These are phyloP conservation scores for Lagorchestes hirsutus DNA, from an alignment of 2,797 vertebrate species.

Conservation along the genomic window DNA sequence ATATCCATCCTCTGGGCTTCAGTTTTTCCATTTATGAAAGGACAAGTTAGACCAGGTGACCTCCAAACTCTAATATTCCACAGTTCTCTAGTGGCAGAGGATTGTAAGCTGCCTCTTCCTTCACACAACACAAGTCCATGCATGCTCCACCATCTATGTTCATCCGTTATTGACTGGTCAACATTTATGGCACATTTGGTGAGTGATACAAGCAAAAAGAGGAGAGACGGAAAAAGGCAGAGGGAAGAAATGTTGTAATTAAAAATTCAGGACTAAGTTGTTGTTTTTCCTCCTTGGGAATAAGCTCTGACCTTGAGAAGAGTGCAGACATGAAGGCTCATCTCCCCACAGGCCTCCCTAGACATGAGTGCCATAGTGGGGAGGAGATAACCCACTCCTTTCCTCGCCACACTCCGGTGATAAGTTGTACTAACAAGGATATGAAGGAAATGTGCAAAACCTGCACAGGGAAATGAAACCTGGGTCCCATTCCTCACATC, in stretches of 20 bases:
- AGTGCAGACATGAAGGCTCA: neutral
- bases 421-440: constrained; percentile 80
- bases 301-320: constrained; percentile 76
- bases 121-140: neutral
- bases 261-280: neutral
- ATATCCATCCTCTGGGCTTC: neutral
- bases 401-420: constrained; percentile 56
- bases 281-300: constrained; percentile 51
- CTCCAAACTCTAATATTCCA: neutral
- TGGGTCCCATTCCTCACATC: constrained; percentile 81
- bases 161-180: neutral
- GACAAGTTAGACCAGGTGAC: neutral
- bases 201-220: neutral
- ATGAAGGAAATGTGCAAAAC: constrained; percentile 76
- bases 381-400: constrained; percentile 64
- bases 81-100: neutral
- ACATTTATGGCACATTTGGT: neutral
- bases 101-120: neutral
- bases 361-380: neutral
- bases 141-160: neutral
- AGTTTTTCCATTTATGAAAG: neutral
- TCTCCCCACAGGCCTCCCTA: neutral
- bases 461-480: constrained; percentile 79
- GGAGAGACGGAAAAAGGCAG: neutral
- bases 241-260: neutral